These are phyloP conservation scores for Epistrophe eligans DNA, from an alignment of 2,888 invertebrate genomes.

Conservation along the genomic window DNA sequence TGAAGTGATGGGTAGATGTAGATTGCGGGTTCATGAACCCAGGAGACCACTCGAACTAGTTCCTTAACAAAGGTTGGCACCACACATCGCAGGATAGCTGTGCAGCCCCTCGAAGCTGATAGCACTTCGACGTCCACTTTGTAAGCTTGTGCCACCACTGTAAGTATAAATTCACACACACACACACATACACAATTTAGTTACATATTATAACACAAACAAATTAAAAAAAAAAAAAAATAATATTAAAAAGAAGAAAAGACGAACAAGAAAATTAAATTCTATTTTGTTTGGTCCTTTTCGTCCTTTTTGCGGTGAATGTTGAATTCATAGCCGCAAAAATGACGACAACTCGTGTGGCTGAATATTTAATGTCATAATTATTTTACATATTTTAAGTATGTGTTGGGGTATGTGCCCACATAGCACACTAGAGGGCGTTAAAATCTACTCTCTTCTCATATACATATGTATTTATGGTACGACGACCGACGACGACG, in stretches of 20 bases:
- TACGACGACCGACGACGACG: constrained; percentile 16
- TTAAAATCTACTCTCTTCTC: constrained; percentile 50
- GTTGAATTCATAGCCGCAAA: constrained; percentile 37
- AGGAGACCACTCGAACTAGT: constrained; percentile 89
- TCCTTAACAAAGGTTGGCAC: constrained; percentile 90
- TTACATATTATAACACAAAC: constrained; percentile 22
- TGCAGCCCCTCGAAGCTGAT: constrained; percentile 89
- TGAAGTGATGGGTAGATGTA: constrained; percentile 90
- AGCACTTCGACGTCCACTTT: constrained; percentile 90
- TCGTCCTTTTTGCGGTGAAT: constrained; percentile 60
- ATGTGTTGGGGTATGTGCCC: constrained; percentile 53
- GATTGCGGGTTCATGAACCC: constrained; percentile 90
- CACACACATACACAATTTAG: constrained; percentile 35
- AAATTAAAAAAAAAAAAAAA: constrained; percentile 37
- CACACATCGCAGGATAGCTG: constrained; percentile 89
- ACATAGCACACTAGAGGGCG: constrained; percentile 44
- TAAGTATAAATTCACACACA: constrained; percentile 46
- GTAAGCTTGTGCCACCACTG: constrained; percentile 90
- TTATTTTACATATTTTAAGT: constrained; percentile 69
- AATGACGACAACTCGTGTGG: constrained; percentile 64
- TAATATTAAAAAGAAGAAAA: constrained; percentile 11
- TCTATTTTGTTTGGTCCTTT: constrained; percentile 36
- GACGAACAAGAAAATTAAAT: constrained; percentile 46
- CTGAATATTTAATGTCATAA: constrained; percentile 74
- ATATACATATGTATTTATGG: not conserved